Percentiles rank a stretch among this genome's conserved stretches.
Evolutionary conservation across 2,113 vertebrate species (phyloP).

Genomic region (Prunella fulvescens): DNA sequence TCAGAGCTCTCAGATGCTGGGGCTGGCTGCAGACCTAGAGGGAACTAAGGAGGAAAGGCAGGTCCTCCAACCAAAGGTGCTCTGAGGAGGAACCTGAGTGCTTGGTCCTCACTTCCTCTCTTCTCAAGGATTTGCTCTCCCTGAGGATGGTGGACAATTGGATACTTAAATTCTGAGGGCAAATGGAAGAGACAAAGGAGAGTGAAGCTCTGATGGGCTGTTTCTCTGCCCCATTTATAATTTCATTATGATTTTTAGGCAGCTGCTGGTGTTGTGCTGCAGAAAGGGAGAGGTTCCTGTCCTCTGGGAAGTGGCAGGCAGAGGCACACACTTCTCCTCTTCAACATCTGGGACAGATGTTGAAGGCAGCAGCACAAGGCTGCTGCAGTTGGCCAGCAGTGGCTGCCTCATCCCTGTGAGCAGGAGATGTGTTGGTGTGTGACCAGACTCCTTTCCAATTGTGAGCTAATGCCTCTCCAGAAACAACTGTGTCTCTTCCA

Average conservation of each 20-base stretch:
- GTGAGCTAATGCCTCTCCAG: slow-evolving; percentile 12
- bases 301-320: neutral
- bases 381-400: neutral
- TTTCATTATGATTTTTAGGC: neutral
- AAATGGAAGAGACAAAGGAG: neutral
- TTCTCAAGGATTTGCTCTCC: neutral
- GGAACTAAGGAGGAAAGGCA: neutral
- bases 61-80: neutral
- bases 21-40: neutral
- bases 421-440: neutral
- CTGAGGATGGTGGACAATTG: neutral
- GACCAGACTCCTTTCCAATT: neutral
- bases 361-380: accelerated
- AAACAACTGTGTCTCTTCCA: neutral
- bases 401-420: accelerated
- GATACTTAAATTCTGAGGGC: neutral
- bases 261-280: neutral
- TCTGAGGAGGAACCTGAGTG: neutral
- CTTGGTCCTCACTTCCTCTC: neutral
- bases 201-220: neutral
- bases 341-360: neutral
- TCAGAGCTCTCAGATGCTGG: neutral
- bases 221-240: neutral
- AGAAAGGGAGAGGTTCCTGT: neutral
- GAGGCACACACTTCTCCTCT: neutral